These are phyloP conservation scores for Diprion similis DNA, from an alignment of 1,140 invertebrate species.

Conservation along the genomic window DNA sequence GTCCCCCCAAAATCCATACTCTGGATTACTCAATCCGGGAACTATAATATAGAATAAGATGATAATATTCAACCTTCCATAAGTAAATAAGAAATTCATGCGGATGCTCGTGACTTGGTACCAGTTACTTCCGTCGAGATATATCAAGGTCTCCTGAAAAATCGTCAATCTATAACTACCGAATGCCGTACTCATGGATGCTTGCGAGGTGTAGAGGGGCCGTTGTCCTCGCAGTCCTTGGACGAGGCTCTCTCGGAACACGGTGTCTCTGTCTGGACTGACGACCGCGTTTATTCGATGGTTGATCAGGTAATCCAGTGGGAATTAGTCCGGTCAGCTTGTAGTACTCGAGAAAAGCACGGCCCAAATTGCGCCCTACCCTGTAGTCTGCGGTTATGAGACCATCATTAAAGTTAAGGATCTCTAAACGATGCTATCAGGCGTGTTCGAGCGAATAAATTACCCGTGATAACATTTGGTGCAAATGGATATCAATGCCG, in stretches of 20 bases:
- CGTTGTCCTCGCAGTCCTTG: slow-evolving; percentile 64
- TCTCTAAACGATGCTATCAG: background rate
- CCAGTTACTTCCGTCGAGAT: no score
- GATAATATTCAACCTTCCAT: no score
- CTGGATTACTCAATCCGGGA: no score
- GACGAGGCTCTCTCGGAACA: slow-evolving; percentile 60
- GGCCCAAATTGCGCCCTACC: slow-evolving; percentile 77
- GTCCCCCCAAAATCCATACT: no score
- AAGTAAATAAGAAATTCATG: no score
- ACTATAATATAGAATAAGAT: no score
- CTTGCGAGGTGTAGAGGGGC: slow-evolving; percentile 67
- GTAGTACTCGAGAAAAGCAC: slow-evolving; percentile 83
- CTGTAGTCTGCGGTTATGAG: slow-evolving; percentile 56
- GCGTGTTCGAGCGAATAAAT: background rate
- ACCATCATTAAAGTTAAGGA: background rate
- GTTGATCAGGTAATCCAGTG: slow-evolving; percentile 61
- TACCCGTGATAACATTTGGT: slow-evolving; percentile 3
- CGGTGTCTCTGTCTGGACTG: slow-evolving; percentile 62
- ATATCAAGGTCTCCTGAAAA: no score
- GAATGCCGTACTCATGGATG: slow-evolving; percentile 61
- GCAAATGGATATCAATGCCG: slow-evolving; percentile 16
- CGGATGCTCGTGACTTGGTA: no score
- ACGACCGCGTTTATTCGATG: slow-evolving; percentile 59
- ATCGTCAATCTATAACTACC: no score
- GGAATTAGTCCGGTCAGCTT: slow-evolving; percentile 75